phyloP scores from a whole-genome alignment of 2,888 invertebrate genomes.

The Diadegma fenestrale region DNA sequence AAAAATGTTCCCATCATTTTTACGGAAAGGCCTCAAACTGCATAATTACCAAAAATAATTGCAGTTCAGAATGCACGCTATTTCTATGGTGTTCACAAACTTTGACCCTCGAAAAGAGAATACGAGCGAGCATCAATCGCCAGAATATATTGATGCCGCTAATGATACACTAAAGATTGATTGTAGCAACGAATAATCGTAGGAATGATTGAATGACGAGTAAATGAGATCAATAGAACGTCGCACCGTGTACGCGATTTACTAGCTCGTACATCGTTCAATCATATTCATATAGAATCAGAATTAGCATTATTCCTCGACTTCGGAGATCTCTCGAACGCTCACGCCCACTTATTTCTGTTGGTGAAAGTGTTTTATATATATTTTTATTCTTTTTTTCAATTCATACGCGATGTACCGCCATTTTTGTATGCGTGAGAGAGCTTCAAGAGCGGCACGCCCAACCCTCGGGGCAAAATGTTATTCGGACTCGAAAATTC shows the following conservation, averaged over 20 bases:
- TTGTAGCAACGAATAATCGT: too few species aligned
- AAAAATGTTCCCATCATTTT: too few species aligned
- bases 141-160: too few species aligned
- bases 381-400: conserved; percentile 24
- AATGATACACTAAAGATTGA: too few species aligned
- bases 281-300: not conserved
- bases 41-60: too few species aligned
- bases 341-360: conserved; percentile 13
- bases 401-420: conserved; percentile 19
- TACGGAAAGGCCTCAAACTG: too few species aligned
- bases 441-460: conserved; percentile 45
- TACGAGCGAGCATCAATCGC: too few species aligned
- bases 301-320: not conserved
- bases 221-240: not conserved
- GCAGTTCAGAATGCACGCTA: too few species aligned
- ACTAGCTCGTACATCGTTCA: not conserved
- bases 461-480: conserved; percentile 59
- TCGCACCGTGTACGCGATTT: not conserved
- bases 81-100: too few species aligned
- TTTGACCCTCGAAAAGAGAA: too few species aligned
- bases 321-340: conserved; percentile 2
- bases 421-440: conserved; percentile 14
- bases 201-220: too few species aligned
- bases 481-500: conserved; percentile 57
- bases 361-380: conserved; percentile 62